Evolutionary conservation across 2,797 vertebrate genomes (phyloP).

Genomic region (Mus caroli): DNA sequence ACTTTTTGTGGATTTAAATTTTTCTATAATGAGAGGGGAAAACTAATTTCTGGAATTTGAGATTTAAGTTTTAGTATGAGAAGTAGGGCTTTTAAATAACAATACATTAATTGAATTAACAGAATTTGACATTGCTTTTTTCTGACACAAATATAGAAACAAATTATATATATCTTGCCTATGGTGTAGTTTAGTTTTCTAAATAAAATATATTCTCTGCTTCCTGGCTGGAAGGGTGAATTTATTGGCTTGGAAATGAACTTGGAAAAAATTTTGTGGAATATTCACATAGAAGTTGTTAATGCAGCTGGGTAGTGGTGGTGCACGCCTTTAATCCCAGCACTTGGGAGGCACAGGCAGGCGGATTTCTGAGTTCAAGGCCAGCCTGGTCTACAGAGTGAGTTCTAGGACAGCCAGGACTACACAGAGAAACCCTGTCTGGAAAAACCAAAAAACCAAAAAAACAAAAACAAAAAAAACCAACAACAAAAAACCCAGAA

Average conservation of each 20-base stretch:
- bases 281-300: slow-evolving; percentile 31
- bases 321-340: too few relatives aligned
- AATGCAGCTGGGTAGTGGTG: neutral
- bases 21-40: neutral
- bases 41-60: neutral
- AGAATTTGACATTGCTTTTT: slow-evolving; percentile 25
- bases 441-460: too few relatives aligned
- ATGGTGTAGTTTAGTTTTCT: slow-evolving; percentile 1
- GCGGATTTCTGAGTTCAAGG: too few relatives aligned
- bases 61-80: slow-evolving; percentile 56
- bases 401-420: too few relatives aligned
- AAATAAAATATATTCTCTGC: slow-evolving; percentile 45
- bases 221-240: slow-evolving; percentile 45
- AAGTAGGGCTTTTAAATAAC: slow-evolving; percentile 41
- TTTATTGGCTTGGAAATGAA: slow-evolving; percentile 62
- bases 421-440: too few relatives aligned
- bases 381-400: too few relatives aligned
- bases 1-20: slow-evolving; percentile 47
- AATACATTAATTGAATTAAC: slow-evolving; percentile 11
- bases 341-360: too few relatives aligned
- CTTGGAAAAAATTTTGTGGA: slow-evolving; percentile 50
- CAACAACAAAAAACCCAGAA: too few relatives aligned
- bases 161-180: slow-evolving; percentile 14
- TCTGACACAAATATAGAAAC: slow-evolving; percentile 20
- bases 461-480: too few relatives aligned